These are phyloP conservation scores for Spilogale gracilis DNA, from an alignment of 2,113 vertebrate species.

Conservation along the genomic window DNA sequence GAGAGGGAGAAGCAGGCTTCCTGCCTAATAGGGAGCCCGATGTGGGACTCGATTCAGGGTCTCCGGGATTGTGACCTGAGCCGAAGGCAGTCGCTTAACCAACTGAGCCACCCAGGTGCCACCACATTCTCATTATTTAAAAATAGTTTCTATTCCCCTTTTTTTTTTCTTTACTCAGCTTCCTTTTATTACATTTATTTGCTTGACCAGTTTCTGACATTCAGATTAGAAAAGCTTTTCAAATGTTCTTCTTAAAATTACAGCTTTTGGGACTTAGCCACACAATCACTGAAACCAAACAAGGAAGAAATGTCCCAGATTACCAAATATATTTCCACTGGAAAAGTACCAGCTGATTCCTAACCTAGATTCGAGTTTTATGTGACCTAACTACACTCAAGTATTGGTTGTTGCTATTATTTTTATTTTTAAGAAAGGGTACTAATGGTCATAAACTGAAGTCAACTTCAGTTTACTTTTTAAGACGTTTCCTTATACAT, in stretches of 20 bases:
- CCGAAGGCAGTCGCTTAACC: no score
- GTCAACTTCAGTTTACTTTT: not conserved
- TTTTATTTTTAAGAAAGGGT: not conserved
- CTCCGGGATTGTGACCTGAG: no score
- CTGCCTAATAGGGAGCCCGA: no score
- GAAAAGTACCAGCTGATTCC: not conserved
- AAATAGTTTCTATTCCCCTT: not conserved
- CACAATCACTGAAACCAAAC: not conserved
- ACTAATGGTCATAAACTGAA: not conserved
- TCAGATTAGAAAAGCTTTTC: not conserved
- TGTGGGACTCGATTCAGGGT: no score
- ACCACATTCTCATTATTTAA: not conserved
- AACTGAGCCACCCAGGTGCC: no score
- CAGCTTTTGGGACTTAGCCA: not conserved
- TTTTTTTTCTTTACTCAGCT: not conserved
- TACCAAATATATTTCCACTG: not conserved
- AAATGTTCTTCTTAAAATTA: slow-evolving; percentile 40
- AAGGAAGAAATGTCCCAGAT: not conserved
- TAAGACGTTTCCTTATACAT: not conserved
- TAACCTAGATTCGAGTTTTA: not conserved
- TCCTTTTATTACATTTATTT: slow-evolving; percentile 26
- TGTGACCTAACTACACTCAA: not conserved
- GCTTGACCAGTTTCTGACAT: slow-evolving; percentile 38
- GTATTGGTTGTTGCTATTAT: not conserved
- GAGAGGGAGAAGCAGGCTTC: no score